Percentiles rank a stretch among this genome's conserved stretches.
phyloP scores from a whole-genome alignment of 2,113 vertebrate genomes.

The Thamnaconus septentrionalis region DNA sequence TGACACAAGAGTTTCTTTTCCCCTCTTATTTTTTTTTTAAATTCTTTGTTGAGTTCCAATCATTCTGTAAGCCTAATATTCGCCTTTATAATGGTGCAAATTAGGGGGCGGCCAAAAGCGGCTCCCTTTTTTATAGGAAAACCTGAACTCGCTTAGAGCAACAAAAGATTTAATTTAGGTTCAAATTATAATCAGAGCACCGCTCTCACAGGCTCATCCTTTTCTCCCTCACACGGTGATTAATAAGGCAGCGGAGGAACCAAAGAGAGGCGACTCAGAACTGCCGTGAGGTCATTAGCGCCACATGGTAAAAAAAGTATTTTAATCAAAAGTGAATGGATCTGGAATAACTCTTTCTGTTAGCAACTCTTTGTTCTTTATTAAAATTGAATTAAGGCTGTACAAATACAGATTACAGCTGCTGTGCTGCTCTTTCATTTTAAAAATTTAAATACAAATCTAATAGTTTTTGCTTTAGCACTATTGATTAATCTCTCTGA shows the following conservation, averaged over 20 bases:
- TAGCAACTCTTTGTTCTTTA: background rate
- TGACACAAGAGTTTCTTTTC: slow-evolving; percentile 1
- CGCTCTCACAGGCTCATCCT: slow-evolving; percentile 8
- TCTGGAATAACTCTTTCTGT: background rate
- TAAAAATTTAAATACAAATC: no score
- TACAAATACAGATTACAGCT: background rate
- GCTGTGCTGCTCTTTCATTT: background rate
- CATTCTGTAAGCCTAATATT: slow-evolving; percentile 16
- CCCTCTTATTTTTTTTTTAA: background rate
- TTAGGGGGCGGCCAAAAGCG: slow-evolving; percentile 26
- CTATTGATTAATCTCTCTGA: no score
- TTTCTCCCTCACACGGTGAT: slow-evolving; percentile 12
- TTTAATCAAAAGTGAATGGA: slow-evolving; percentile 6
- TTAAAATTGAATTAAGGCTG: background rate
- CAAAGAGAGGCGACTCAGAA: slow-evolving; percentile 4
- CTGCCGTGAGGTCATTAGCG: slow-evolving; percentile 4
- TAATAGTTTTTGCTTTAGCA: no score
- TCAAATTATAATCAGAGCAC: slow-evolving; percentile 31
- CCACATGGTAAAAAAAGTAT: background rate
- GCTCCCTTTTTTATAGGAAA: slow-evolving; percentile 8
- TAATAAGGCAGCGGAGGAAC: slow-evolving; percentile 5
- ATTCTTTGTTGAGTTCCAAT: slow-evolving; percentile 3
- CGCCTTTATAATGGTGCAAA: slow-evolving; percentile 21
- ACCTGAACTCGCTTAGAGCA: slow-evolving; percentile 17
- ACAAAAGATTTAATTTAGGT: slow-evolving; percentile 38